Evolutionary conservation across 2,888 invertebrate genomes (phyloP).

Genomic region (Allophyes oxyacanthae): DNA sequence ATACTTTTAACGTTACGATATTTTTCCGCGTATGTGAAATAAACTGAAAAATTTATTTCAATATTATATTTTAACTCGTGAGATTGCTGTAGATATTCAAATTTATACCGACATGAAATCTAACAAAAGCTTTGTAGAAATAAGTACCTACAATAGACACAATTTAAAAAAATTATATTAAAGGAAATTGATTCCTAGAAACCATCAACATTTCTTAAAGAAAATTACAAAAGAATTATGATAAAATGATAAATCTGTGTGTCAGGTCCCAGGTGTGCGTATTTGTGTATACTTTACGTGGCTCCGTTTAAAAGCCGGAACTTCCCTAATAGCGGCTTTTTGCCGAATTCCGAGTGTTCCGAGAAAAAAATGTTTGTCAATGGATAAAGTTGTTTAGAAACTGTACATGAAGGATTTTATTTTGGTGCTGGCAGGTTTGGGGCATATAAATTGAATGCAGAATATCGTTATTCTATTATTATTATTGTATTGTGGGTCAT

Average conservation of each 20-base stretch:
- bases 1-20: constrained; percentile 12
- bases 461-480: neutral
- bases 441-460: neutral
- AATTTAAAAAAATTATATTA: no score
- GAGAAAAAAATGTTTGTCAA: constrained; percentile 21
- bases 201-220: neutral
- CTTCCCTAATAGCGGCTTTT: constrained; percentile 12
- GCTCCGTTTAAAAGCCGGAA: constrained; percentile 27
- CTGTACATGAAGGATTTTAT: constrained; percentile 2
- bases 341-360: constrained; percentile 2
- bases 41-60: no score
- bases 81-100: no score
- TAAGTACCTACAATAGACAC: no score
- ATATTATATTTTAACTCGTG: no score
- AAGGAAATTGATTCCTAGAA: no score
- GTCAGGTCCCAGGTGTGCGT: constrained; percentile 28
- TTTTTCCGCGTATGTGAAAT: no score
- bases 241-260: no score
- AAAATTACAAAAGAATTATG: no score
- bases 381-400: constrained; percentile 35
- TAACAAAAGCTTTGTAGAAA: no score
- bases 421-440: neutral
- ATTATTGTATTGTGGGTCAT: no score
- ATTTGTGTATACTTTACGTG: constrained; percentile 5
- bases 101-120: no score